Evolutionary conservation across 2,113 vertebrate genomes (phyloP), one percentile per base, ranked within the genome.

Genomic region (Marmota monax): DNA sequence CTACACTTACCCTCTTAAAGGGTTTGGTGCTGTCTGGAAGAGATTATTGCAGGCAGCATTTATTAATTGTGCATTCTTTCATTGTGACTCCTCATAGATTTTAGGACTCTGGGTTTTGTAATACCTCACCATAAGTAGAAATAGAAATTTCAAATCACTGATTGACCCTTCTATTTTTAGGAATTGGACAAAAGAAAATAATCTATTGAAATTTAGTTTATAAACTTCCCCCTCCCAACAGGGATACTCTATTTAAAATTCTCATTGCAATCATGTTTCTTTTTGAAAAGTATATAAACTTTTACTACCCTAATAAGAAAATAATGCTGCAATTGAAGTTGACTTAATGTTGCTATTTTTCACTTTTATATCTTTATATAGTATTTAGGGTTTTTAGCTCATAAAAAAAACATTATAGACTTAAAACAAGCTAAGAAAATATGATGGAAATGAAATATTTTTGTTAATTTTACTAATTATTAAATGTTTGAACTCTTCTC

Each of bases 41-140:
- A 98, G 93, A 98, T 98, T 98, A 98, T 92, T 96, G 88, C 84
- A 96, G 96, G 88, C 92, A 79, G 94, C 90, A 69, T 94, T 74
- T 96, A 82, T 98, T 98, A 98, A 97, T 98, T 98, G 76, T 72
- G n/a, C 34, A 14, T 94, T 73, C 53, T 97, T 97, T 98, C 92
- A 73, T 91, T 94, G 88, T 88, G 34, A 97, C 39, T 95, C 67
- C 4, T 58, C 65, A 23, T 96, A 61, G 92, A 97, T 95, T 96
- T 98, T 67, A 96, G 90, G 84, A 95, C 45, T 96, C 96, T 96
- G 88, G 78, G 73, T 97, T 92, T 82, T 94, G 48, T 92, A 92
- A 98, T 98, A 97, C 58, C 8, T 94, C 48, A 2, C 53, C 73
- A 76, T 96, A 70, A 96, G 27, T 77, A 93, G 94, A 97, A 98